These are phyloP conservation scores for Platycercus adscitus DNA, from an alignment of 2,113 vertebrate genomes.

Conservation along the genomic window DNA sequence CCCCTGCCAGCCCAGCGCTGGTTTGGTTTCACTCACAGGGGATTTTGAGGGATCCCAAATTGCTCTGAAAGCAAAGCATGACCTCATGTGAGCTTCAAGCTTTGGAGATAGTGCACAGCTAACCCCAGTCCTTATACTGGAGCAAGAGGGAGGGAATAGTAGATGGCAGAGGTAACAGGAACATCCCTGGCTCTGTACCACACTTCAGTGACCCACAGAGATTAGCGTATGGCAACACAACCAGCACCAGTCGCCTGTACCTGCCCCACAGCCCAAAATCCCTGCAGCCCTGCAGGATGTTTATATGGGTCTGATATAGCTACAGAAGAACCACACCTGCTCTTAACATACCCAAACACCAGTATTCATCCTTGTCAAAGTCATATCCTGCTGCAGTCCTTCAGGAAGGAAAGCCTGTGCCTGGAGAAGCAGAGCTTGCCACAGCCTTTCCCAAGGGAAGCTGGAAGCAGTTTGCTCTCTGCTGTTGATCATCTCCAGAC, in stretches of 20 bases:
- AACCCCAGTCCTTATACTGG: not conserved
- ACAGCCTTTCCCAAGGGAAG: not conserved
- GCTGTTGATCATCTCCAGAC: not conserved
- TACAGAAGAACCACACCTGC: not conserved
- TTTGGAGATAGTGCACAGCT: not conserved
- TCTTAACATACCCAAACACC: not conserved
- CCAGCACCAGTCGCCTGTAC: not conserved
- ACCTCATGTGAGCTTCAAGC: accelerated
- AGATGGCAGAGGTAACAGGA: not conserved
- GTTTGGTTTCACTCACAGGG: not conserved
- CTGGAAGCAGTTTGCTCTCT: not conserved
- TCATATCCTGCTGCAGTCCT: not conserved
- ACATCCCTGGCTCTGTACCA: not conserved
- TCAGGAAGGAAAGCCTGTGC: not conserved
- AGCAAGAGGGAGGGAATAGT: not conserved
- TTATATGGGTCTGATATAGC: not conserved
- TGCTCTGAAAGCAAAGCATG: not conserved
- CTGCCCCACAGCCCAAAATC: not conserved
- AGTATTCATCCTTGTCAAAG: not conserved
- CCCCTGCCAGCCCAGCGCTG: not conserved
- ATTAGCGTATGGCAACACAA: accelerated
- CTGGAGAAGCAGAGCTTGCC: not conserved
- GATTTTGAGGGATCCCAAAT: not conserved
- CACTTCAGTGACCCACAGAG: not conserved
- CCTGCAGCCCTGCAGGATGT: not conserved